Base-by-base conservation (phyloP, 1,140 invertebrate species). In the Bombus polaris region DNA sequence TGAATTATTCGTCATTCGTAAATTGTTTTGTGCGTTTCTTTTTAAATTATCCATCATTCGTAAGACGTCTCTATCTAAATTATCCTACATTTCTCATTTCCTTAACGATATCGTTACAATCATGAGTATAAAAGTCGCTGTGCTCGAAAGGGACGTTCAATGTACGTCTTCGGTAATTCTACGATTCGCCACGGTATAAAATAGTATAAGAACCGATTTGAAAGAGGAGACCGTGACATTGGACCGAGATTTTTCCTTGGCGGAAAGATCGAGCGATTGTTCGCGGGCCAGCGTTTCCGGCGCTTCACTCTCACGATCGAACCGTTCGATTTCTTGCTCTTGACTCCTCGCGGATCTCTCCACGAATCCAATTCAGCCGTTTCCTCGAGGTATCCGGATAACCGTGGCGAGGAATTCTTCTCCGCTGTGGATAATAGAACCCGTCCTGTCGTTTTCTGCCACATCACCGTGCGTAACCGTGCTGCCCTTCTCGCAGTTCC, bases 401-500 rank as follows among this genome's bases (percentile, higher is more conserved):
- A 35, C 70, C 76, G 66, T 39, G 81, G 65, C 59, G 39, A 86
- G 62, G 65, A 32, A 81, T 86, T 84, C 83, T 89, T 85, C 85
- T 76, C 6, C 5, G 37, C 59, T 77, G 62, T 68, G 82, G 91
- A 92, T 93, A 93, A 93, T 93, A 88, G 89, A 92, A 91, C 86
- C 87, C 89, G 92, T 92, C 92, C 87, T 84, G 86, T 85, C 80
- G 87, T 90, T 92, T 93, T 90, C 89, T 92, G 92, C 92, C 75
- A 75, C 92, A 91, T 93, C 92, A 93, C 86, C 78, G 81, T 83
- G 90, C 88, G 89, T 87, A 92, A 91, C 86, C 81, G 79, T 71
- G 79, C 28, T 74, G 86, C 68, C 53, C 75, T n/a, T 75, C 81
- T 75, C 70, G 76, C 37, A 71, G 70, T 65, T 81, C 32, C 72